Percentiles rank a stretch among this genome's conserved stretches.
Conservation (phyloP, 2,113 vertebrate species). For the Lampris megalopsis region DNA sequence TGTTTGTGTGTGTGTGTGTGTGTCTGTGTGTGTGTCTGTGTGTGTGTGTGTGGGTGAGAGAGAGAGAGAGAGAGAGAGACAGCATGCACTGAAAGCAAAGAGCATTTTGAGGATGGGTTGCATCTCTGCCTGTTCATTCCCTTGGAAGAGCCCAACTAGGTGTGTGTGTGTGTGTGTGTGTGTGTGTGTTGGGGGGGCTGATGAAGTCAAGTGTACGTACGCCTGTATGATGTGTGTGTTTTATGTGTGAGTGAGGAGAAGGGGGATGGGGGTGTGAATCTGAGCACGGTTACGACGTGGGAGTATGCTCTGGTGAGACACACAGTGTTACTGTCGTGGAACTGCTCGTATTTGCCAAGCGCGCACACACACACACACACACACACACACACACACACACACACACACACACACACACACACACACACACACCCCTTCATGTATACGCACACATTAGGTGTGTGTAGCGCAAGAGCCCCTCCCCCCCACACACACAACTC, state of each 20-base stretch:
- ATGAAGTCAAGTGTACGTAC: constrained; percentile 13
- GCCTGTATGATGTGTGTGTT: constrained; percentile 22
- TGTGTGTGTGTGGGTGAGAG: no score
- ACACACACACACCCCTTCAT: constrained; percentile 31
- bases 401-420: background rate
- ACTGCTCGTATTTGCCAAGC: background rate
- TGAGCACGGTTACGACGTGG: constrained; percentile 35
- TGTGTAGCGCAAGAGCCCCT: constrained; percentile 50
- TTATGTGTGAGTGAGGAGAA: constrained; percentile 41
- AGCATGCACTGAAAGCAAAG: constrained; percentile 10
- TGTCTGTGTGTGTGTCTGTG: constrained; percentile 2
- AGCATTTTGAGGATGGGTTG: constrained; percentile 64
- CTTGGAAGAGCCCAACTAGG: background rate
- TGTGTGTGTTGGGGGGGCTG: constrained; percentile 42
- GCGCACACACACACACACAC: background rate
- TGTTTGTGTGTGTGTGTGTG: no score
- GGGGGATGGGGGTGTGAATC: constrained; percentile 40
- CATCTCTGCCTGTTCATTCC: constrained; percentile 55
- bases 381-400: constrained; percentile 14
- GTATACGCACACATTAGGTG: constrained; percentile 54
- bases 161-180: constrained; percentile 41
- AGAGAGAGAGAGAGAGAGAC: no score
- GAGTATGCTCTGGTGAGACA: constrained; percentile 33
- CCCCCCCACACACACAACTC: constrained; percentile 53
- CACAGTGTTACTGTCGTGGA: background rate